A percentile compares a stretch with the other conserved stretches of the same genome.
phyloP scores from a whole-genome alignment of 2,888 invertebrate species.

The Pristionchus fissidentatus region DNA sequence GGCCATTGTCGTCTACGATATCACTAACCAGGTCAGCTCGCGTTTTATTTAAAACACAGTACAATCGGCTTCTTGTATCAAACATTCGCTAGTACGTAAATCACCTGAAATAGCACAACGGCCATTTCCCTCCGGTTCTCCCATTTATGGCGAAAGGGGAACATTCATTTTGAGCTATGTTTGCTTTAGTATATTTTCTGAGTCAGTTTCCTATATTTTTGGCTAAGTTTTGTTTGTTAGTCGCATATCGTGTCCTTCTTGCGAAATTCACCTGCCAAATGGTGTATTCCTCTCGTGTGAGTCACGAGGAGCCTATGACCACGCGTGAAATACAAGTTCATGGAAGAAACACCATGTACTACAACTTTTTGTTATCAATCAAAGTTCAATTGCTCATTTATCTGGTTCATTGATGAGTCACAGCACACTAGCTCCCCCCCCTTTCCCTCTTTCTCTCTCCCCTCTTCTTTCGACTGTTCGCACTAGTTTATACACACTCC shows the following conservation, averaged over 20 bases:
- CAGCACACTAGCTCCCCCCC: not conserved
- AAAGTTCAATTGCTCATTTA: conserved; percentile 6
- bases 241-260: not conserved
- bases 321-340: not conserved
- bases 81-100: too few relatives aligned
- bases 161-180: not conserved
- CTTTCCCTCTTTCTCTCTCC: not conserved
- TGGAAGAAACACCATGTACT: not conserved
- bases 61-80: not conserved
- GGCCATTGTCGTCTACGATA: conserved; percentile 99
- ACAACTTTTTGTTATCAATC: too few relatives aligned
- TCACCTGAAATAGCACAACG: not conserved
- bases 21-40: conserved; percentile 86
- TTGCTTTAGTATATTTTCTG: too few relatives aligned
- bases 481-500: conserved; percentile 40
- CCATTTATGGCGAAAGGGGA: too few relatives aligned
- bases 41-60: not conserved
- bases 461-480: not conserved
- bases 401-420: conserved; percentile 32
- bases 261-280: conserved; percentile 44
- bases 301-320: conserved; percentile 1
- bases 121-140: too few relatives aligned
- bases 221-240: not conserved
- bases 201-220: too few relatives aligned
- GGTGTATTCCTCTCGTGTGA: conserved; percentile 37